A percentile compares a stretch with the other conserved stretches of the same genome.
Evolutionary conservation across 2,797 vertebrate species (phyloP).

Genomic region (Mormyrus hasselquistii): DNA sequence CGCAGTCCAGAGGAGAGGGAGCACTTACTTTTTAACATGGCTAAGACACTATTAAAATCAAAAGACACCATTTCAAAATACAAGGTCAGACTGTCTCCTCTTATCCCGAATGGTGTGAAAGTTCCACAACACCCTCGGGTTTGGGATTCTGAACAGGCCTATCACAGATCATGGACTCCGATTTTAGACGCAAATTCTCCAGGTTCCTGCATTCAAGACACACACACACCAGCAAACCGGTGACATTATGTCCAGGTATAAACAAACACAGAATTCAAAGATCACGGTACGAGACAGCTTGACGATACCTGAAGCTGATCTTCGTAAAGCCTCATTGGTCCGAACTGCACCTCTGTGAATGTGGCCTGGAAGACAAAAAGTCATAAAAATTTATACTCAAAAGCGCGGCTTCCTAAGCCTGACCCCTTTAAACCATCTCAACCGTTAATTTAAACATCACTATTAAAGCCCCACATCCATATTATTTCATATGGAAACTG

Average conservation of each 20-base stretch:
- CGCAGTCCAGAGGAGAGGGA: not conserved
- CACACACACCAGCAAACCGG: not conserved
- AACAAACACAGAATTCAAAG: not conserved
- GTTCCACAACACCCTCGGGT: not conserved
- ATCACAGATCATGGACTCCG: not conserved
- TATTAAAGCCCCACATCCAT: not conserved
- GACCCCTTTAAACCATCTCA: not conserved
- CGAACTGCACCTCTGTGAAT: constrained; percentile 88
- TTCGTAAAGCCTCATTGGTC: constrained; percentile 95
- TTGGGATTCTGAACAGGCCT: not conserved
- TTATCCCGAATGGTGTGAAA: not conserved
- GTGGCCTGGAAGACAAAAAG: constrained; percentile 70
- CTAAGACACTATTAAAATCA: not conserved
- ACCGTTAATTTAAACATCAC: not conserved
- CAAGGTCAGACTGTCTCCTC: not conserved
- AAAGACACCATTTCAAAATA: not conserved
- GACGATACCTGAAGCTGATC: constrained; percentile 92
- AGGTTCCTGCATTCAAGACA: not conserved
- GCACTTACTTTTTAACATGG: not conserved
- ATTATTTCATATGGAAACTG: not conserved
- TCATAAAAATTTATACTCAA: not conserved
- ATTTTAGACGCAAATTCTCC: not conserved
- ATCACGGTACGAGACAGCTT: not conserved
- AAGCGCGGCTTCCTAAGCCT: not conserved
- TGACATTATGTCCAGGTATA: not conserved